Evolutionary conservation across 2,113 vertebrate species (phyloP).

Genomic region (Clupea harengus): DNA sequence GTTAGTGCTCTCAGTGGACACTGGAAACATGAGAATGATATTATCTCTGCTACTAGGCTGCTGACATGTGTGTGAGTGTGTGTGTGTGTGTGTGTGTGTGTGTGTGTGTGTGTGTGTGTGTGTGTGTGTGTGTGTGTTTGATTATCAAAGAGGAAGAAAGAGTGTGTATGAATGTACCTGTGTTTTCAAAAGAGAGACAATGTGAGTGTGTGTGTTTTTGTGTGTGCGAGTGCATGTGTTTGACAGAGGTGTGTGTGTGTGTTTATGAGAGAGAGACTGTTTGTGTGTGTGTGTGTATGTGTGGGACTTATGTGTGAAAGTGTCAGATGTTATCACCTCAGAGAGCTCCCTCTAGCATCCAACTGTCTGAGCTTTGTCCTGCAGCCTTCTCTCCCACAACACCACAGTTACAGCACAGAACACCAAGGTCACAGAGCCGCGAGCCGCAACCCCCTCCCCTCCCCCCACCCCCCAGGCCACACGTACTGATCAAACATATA

Average conservation of each 20-base stretch:
- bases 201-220: neutral
- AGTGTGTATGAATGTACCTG: neutral
- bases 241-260: neutral
- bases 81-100: neutral
- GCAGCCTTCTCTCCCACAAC: neutral
- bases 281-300: constrained; percentile 25
- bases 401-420: neutral
- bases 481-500: neutral
- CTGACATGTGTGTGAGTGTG: neutral
- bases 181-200: neutral
- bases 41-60: neutral
- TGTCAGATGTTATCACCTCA: constrained; percentile 12
- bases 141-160: neutral
- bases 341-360: neutral
- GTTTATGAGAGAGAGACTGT: neutral
- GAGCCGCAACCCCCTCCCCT: too few species aligned
- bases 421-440: neutral
- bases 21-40: constrained; percentile 7
- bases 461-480: too few species aligned
- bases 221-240: neutral
- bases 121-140: neutral
- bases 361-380: neutral
- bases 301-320: neutral
- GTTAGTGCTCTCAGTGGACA: constrained; percentile 4
- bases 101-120: neutral